A percentile compares a stretch with the other conserved stretches of the same genome.
phyloP scores from a whole-genome alignment of 30 jellyfish, hydroid and myxozoan genomes.

The Mastigias papua region DNA sequence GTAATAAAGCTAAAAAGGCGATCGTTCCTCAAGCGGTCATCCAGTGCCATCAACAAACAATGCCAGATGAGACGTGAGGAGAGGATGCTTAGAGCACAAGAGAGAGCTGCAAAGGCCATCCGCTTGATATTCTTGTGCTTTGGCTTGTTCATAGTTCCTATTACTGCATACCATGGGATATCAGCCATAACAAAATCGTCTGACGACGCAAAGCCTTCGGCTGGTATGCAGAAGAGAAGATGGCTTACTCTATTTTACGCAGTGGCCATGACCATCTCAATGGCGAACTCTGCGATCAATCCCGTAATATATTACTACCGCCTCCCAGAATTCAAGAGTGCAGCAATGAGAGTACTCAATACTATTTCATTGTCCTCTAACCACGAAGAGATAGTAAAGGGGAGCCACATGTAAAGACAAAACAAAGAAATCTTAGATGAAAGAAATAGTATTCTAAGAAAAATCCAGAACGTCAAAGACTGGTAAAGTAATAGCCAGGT shows the following conservation, averaged over 20 bases:
- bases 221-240: neutral
- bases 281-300: slow-evolving; percentile 49
- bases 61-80: neutral
- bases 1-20: slow-evolving; percentile 1
- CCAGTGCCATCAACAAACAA: neutral
- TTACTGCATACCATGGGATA: slow-evolving; percentile 28
- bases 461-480: too few species aligned
- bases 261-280: slow-evolving; percentile 37
- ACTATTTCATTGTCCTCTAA: neutral
- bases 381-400: neutral
- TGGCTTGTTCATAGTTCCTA: slow-evolving; percentile 35
- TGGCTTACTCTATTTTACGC: slow-evolving; percentile 8
- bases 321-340: slow-evolving; percentile 37
- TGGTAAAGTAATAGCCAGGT: neutral
- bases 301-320: slow-evolving; percentile 47
- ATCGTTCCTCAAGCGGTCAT: neutral
- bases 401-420: too few species aligned
- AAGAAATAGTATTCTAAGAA: too few species aligned
- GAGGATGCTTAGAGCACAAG: slow-evolving; percentile 17
- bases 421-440: neutral
- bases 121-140: slow-evolving; percentile 16
- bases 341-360: slow-evolving; percentile 34
- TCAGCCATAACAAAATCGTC: slow-evolving; percentile 8
- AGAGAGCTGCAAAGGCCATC: slow-evolving; percentile 55
- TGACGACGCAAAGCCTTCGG: too few species aligned